phyloP scores from a whole-genome alignment of 2,797 vertebrate species.

The Pseudotriccus pelzelni region DNA sequence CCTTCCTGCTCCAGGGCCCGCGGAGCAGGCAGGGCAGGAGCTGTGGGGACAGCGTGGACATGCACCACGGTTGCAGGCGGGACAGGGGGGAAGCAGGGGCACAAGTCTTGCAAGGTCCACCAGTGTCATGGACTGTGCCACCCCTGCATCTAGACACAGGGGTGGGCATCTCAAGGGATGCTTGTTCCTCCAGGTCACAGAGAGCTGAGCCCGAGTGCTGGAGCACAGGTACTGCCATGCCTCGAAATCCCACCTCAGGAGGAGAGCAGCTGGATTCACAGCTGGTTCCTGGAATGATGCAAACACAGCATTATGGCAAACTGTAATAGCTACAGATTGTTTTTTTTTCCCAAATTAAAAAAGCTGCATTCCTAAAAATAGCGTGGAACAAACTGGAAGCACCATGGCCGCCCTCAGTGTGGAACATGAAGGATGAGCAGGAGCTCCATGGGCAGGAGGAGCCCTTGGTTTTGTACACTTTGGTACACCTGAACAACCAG shows the following conservation, averaged over 20 bases:
- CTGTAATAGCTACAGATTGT: neutral
- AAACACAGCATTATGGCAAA: neutral
- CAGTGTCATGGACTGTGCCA: neutral
- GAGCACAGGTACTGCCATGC: neutral
- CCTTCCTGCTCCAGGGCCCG: neutral
- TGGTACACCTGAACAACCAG: neutral
- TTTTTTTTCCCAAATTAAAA: neutral
- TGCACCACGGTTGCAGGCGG: neutral
- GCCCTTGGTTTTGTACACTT: neutral
- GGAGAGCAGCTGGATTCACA: neutral
- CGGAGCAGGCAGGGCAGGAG: neutral
- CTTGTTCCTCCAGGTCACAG: neutral
- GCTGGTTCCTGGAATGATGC: neutral
- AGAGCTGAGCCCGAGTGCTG: neutral
- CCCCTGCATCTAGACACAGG: neutral
- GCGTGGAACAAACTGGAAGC: neutral
- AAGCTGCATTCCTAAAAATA: neutral
- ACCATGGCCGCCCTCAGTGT: accelerated
- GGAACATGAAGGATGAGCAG: neutral
- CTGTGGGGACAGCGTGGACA: neutral
- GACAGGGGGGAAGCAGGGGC: no score
- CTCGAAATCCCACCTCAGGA: neutral
- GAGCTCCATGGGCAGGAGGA: neutral
- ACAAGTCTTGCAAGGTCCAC: neutral
- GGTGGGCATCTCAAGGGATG: neutral